A percentile compares a stretch with the other conserved stretches of the same genome.
Evolutionary conservation across 1,140 invertebrate genomes (phyloP).

Genomic region (Pogonus chalceus): DNA sequence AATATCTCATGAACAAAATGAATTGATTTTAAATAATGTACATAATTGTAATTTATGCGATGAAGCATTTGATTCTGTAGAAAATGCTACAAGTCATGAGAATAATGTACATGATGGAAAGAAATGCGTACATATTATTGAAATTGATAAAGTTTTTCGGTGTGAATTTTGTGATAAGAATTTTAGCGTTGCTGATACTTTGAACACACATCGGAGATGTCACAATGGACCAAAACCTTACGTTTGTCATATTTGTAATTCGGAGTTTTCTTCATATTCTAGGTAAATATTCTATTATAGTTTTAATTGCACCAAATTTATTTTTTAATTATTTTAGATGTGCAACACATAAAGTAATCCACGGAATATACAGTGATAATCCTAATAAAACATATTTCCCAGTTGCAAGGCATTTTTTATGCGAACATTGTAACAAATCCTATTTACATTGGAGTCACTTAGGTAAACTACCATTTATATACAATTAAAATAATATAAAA

Average conservation of each 20-base stretch:
- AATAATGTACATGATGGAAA: background rate
- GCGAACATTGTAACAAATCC: slow-evolving; percentile 38
- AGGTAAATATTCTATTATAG: slow-evolving; percentile 27
- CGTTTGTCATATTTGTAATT: slow-evolving; percentile 40
- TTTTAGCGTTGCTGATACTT: slow-evolving; percentile 35
- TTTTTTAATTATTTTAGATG: slow-evolving; percentile 24
- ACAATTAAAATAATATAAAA: background rate
- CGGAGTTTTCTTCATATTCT: slow-evolving; percentile 40
- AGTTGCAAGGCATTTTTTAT: slow-evolving; percentile 42
- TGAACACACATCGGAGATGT: slow-evolving; percentile 35
- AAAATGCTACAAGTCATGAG: slow-evolving; percentile 30
- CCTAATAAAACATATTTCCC: slow-evolving; percentile 33
- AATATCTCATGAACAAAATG: slow-evolving; percentile 36
- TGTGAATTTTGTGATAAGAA: slow-evolving; percentile 43
- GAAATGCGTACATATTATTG: slow-evolving; percentile 29
- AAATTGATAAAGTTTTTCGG: slow-evolving; percentile 37
- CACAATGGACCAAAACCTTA: slow-evolving; percentile 38
- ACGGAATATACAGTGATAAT: slow-evolving; percentile 40
- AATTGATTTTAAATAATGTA: slow-evolving; percentile 29
- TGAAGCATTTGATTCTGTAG: slow-evolving; percentile 31
- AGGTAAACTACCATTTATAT: background rate
- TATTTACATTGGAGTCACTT: slow-evolving; percentile 42
- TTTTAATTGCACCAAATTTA: background rate
- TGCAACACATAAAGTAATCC: slow-evolving; percentile 41
- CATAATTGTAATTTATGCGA: slow-evolving; percentile 33